Evolutionary conservation across 1,140 invertebrate genomes (phyloP).

Genomic region (Drosophila takahashii): DNA sequence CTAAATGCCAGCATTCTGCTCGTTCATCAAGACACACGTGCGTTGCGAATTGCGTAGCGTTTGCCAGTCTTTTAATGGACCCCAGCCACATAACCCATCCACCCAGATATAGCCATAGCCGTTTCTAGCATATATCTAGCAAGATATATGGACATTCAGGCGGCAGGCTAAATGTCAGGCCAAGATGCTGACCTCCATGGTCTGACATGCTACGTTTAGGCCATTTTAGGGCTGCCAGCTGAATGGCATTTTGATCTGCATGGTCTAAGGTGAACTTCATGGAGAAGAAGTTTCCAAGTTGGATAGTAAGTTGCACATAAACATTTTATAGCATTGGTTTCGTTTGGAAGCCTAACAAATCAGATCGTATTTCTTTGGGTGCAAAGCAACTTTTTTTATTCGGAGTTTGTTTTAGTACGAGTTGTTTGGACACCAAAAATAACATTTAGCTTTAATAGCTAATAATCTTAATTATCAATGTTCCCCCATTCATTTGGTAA

Average conservation of each 20-base stretch:
- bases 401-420: not conserved
- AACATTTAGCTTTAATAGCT: conserved; percentile 26
- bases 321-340: conserved; percentile 8
- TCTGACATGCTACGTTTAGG: conserved; percentile 59
- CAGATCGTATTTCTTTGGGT: not conserved
- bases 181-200: conserved; percentile 70
- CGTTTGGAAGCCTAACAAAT: conserved; percentile 27
- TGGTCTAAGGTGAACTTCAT: conserved; percentile 41
- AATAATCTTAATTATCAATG: conserved; percentile 60
- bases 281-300: conserved; percentile 23
- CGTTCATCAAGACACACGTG: conserved; percentile 71
- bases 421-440: conserved; percentile 21
- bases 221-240: conserved; percentile 71
- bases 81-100: not conserved
- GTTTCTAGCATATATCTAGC: conserved; percentile 19
- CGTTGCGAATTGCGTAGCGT: conserved; percentile 72
- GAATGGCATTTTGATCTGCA: conserved; percentile 57
- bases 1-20: conserved; percentile 72
- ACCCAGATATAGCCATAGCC: conserved; percentile 20
- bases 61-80: conserved; percentile 32
- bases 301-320: conserved; percentile 11
- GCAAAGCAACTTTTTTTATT: conserved; percentile 15
- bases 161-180: conserved; percentile 71
- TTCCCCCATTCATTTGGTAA: conserved; percentile 20
- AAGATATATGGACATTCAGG: conserved; percentile 39